Base-by-base conservation (phyloP, 2,888 invertebrate genomes). In the Luperina testacea region DNA sequence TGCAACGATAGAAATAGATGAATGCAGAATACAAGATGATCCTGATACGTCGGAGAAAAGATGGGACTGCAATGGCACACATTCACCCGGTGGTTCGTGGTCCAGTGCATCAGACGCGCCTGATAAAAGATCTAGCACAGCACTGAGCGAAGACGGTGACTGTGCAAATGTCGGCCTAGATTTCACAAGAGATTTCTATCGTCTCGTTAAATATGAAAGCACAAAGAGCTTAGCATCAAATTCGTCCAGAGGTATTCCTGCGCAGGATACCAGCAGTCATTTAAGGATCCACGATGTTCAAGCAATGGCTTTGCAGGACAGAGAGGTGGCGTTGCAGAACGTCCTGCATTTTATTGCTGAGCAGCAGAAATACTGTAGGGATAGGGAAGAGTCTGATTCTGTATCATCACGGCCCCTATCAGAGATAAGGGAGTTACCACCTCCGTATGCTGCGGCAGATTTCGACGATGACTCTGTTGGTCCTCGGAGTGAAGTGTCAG, bases 141-240 rank as follows among this genome's bases (percentile, higher is more conserved):
- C 98, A 7, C 92, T 98, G 76, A 98, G 98, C 85, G 98, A 98
- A 92, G 98, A 98, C 90, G 98, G 98, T 83, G 98, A 98, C 90
- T 97, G 98, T 82, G 97, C 98, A 0, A 97, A 97, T 64, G 97
- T 98, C 38, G 98, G 98, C 38, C 97, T 98, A 24, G 98, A 98
- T 93, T 98, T 98, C 90, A 98, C 98, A 9, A 96, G 98, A 85
- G 98, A 98, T 94, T 98, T 98, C 94, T 98, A 98, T 92, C 97
- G 98, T 57, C 97, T 98, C 84, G 98, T 98, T 70, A 98, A 98
- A 94, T 98, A 98, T 91, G 98, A 98, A 92, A 98, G 98, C 94
- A 98, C 98, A 83, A 98, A 98, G 93, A 98, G 98, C 93, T 95
- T 98, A 91, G 98, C 98, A 65, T 98, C 98, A 59, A 98, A 98